These are phyloP conservation scores for Abramis brama DNA, from an alignment of 2,113 vertebrate species.

Conservation along the genomic window DNA sequence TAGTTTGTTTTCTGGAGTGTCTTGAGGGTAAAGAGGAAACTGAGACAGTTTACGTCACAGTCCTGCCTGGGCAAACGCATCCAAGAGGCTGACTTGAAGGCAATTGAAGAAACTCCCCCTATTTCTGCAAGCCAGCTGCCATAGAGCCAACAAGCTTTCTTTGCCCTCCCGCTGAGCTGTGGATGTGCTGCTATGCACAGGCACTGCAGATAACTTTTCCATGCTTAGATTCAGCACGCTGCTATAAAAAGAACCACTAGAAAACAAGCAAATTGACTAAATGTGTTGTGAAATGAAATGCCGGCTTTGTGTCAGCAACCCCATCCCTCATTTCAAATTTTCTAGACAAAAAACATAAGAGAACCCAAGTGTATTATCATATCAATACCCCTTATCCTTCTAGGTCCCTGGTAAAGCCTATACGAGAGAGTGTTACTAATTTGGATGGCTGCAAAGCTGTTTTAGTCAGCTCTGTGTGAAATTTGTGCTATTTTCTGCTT, in stretches of 20 bases:
- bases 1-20: conserved; percentile 45
- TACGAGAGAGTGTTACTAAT: conserved; percentile 1
- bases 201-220: conserved; percentile 18
- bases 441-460: conserved; percentile 4
- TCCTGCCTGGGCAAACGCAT: conserved; percentile 19
- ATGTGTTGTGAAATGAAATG: conserved; percentile 14
- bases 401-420: not conserved
- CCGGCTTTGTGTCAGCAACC: not conserved
- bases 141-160: not conserved
- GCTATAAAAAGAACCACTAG: conserved; percentile 16
- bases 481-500: conserved; percentile 18
- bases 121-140: conserved; percentile 29
- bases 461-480: not conserved
- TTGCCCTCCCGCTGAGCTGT: conserved; percentile 41
- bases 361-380: not conserved
- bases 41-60: conserved; percentile 54
- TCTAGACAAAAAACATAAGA: not conserved
- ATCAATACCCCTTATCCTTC: not conserved
- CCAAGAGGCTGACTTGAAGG: not conserved
- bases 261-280: not conserved
- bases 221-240: not conserved
- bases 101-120: conserved; percentile 14
- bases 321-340: not conserved
- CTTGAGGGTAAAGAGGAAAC: conserved; percentile 47
- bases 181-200: conserved; percentile 28